Conservation (phyloP, 2,797 vertebrate genomes). For the Garrulus glandarius region DNA sequence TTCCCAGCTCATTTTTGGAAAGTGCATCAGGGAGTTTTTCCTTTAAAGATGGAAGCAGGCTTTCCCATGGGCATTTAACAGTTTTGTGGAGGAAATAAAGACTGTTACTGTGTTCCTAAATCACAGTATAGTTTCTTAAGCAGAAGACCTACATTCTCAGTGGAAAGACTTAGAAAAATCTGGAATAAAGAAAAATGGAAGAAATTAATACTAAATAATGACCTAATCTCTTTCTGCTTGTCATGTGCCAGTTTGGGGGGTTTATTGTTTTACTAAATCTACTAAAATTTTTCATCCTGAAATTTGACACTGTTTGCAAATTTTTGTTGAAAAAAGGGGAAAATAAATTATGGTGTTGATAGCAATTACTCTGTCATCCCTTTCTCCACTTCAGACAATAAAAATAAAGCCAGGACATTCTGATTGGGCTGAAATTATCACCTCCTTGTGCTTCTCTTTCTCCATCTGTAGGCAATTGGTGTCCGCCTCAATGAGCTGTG, state of each 20-base stretch:
- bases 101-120: neutral
- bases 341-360: neutral
- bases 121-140: neutral
- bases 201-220: neutral
- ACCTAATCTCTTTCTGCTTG: neutral
- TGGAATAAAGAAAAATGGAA: neutral
- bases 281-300: neutral
- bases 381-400: neutral
- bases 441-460: neutral
- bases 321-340: neutral
- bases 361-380: neutral
- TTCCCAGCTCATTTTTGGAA: neutral
- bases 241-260: neutral
- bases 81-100: neutral
- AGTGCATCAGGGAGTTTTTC: neutral
- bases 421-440: neutral
- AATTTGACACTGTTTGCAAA: neutral
- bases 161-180: neutral
- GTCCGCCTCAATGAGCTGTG: constrained; percentile 92
- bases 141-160: neutral
- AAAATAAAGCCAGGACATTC: neutral
- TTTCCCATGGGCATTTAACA: neutral
- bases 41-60: neutral
- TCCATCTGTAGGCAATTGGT: constrained; percentile 86
- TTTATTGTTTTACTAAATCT: neutral